Evolutionary conservation across 2,113 vertebrate species (phyloP).

Genomic region (Ctenodactylus gundi): DNA sequence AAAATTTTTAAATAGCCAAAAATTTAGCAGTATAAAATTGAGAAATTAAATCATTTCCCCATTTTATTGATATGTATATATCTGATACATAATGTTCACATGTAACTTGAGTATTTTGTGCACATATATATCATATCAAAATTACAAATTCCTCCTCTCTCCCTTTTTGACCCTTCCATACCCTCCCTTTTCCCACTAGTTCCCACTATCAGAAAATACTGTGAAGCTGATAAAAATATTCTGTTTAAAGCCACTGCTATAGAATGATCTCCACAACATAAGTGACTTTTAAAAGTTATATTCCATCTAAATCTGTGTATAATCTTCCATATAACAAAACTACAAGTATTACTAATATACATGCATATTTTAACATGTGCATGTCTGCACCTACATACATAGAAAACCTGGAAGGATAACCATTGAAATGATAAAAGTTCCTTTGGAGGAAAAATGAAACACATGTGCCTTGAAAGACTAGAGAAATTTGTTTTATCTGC

Average conservation of each 20-base stretch:
- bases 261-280: background rate
- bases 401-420: background rate
- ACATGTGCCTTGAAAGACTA: background rate
- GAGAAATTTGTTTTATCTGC: background rate
- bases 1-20: slow-evolving; percentile 34
- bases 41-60: background rate
- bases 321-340: background rate
- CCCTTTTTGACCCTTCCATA: too few species aligned
- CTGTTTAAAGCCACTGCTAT: background rate
- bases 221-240: background rate
- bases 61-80: too few species aligned
- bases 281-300: background rate
- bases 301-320: background rate
- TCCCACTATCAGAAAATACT: too few species aligned
- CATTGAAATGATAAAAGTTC: background rate
- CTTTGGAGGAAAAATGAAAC: background rate
- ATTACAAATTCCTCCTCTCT: too few species aligned
- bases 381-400: background rate
- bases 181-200: too few species aligned
- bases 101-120: too few species aligned
- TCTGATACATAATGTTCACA: too few species aligned
- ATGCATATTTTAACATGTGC: background rate
- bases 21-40: background rate
- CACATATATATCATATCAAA: too few species aligned
- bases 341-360: too few species aligned